A percentile compares a stretch with the other conserved stretches of the same genome.
Conservation (phyloP, 2,113 vertebrate species). For the Taurulus bubalis region DNA sequence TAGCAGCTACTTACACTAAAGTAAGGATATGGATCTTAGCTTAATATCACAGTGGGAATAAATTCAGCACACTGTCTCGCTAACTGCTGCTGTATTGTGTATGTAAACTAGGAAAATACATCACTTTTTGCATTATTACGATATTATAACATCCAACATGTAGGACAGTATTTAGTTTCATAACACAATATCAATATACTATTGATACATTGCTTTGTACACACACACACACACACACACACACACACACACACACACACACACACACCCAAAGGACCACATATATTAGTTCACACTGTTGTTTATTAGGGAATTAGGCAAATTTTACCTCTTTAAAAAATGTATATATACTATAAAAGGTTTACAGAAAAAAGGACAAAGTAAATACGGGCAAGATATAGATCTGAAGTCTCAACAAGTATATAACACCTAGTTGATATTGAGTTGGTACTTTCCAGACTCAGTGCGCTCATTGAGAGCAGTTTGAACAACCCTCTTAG, state of each 20-base stretch:
- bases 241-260: not conserved
- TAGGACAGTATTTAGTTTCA: not conserved
- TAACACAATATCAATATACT: not conserved
- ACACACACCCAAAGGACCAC: not conserved
- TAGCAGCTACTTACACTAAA: not conserved
- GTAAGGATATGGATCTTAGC: not conserved
- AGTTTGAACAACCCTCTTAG: constrained; percentile 8
- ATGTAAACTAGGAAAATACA: not conserved
- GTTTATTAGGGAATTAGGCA: not conserved
- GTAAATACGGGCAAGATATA: not conserved
- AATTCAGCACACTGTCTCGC: not conserved
- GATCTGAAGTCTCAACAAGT: not conserved
- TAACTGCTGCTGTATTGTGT: not conserved
- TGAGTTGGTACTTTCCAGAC: not conserved
- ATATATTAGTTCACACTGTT: not conserved
- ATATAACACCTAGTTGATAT: not conserved
- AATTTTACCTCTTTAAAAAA: not conserved
- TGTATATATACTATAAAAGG: not conserved
- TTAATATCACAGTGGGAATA: not conserved
- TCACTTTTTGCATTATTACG: not conserved
- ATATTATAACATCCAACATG: not conserved
- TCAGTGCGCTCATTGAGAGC: not conserved
- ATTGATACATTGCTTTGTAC: not conserved
- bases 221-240: not conserved
- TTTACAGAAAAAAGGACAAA: not conserved